phyloP scores from a whole-genome alignment of 2,113 vertebrate genomes.

The Ciconia stormi region DNA sequence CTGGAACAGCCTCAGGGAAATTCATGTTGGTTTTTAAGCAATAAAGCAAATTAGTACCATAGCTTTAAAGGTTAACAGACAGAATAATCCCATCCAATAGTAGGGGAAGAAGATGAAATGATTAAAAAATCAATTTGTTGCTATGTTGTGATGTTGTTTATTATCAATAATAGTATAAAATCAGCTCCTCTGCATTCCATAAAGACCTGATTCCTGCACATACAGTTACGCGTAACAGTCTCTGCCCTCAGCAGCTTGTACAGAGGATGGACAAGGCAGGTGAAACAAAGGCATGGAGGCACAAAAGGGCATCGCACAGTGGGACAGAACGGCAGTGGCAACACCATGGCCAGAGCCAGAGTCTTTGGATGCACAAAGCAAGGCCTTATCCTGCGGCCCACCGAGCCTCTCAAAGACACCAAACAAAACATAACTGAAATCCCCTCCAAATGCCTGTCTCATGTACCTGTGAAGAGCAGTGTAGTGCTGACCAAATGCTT shows the following conservation, averaged over 20 bases:
- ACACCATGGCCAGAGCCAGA: accelerated
- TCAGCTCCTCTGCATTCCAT: neutral
- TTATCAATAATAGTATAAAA: neutral
- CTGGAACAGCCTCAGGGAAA: constrained; percentile 22
- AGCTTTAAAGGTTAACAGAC: constrained; percentile 40
- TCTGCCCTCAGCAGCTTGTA: neutral
- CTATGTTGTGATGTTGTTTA: neutral
- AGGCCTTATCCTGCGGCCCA: neutral
- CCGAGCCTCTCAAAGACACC: accelerated
- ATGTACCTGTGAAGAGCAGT: accelerated
- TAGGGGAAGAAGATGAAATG: neutral
- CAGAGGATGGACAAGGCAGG: neutral
- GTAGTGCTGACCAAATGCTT: neutral
- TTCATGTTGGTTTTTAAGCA: constrained; percentile 6
- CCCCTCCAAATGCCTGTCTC: neutral
- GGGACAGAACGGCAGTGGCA: neutral
- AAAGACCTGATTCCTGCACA: neutral
- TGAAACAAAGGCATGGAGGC: neutral
- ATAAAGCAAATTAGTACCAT: constrained; percentile 45
- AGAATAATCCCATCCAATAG: neutral
- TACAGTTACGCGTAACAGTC: neutral
- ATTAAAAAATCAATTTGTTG: neutral
- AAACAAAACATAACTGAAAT: neutral
- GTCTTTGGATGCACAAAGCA: too few relatives aligned
- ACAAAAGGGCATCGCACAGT: neutral